Percentiles rank a stretch among this genome's conserved stretches.
These are phyloP conservation scores for Leguminivora glycinivorella DNA, from an alignment of 1,140 invertebrate genomes.

Conservation along the genomic window DNA sequence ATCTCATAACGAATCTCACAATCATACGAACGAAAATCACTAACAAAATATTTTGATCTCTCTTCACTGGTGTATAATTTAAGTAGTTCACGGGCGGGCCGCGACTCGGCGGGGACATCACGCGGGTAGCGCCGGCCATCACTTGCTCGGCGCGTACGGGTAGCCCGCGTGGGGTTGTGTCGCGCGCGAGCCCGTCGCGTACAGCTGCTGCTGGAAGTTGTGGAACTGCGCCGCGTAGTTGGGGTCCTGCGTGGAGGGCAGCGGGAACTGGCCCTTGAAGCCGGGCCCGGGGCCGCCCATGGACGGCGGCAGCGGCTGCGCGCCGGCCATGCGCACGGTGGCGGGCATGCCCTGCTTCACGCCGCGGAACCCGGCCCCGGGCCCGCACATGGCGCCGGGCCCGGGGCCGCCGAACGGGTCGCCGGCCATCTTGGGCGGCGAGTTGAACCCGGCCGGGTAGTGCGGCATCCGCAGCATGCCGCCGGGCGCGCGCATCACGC, in stretches of 20 bases:
- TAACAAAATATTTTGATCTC: conserved; percentile 60
- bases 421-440: conserved; percentile 69
- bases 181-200: conserved; percentile 90
- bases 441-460: conserved; percentile 72
- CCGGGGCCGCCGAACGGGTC: conserved; percentile 59
- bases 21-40: conserved; percentile 56
- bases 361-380: conserved; percentile 64
- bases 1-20: conserved; percentile 52
- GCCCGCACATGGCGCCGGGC: conserved; percentile 68
- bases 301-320: conserved; percentile 87
- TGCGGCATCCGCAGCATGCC: conserved; percentile 74
- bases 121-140: conserved; percentile 46
- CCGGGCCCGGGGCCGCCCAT: conserved; percentile 86
- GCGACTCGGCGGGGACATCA: conserved; percentile 22
- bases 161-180: conserved; percentile 69
- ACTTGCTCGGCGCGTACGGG: conserved; percentile 71
- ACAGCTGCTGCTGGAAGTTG: conserved; percentile 96
- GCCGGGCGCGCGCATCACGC: conserved; percentile 65
- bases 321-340: conserved; percentile 59
- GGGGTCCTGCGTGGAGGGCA: conserved; percentile 91
- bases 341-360: conserved; percentile 67
- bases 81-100: conserved; percentile 42
- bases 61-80: conserved; percentile 58
- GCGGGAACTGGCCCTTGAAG: conserved; percentile 91
- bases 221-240: conserved; percentile 97